Base-by-base conservation (phyloP, 2,797 vertebrate species). In the Pygocentrus nattereri region DNA sequence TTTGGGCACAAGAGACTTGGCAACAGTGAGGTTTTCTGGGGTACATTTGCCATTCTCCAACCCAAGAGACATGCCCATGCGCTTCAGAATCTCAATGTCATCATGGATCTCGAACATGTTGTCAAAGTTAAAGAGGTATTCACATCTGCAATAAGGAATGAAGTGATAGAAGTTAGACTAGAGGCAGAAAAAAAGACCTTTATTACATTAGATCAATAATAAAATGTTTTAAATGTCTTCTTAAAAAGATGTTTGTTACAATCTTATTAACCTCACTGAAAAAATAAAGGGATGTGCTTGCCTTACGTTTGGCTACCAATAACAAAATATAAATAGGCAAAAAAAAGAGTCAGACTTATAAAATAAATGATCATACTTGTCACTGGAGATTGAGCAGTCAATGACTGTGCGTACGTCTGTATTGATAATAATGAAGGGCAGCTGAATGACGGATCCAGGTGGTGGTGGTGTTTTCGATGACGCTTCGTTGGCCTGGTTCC, bases 71-170 rank as follows among this genome's bases (percentile, higher is more conserved):
- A 96, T 95, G 19, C 95, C 96, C 96, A 96, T 96, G 74, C 94
- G 93, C 87, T 96, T 96, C 83, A 97, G 92, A 6, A 97, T 93
- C 86, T 97, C 96, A 0, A 93, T 94, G 87, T 96, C 95, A 31
- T 96, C 95, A 0, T 96, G 95, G 76, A 97, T 96, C 91, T 97
- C 96, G 85, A 97, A 97, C 10, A 95, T 92, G 88, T 96, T 96
- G 91, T 97, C 95, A 8, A 97, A 97, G 89, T 96, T 96, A 86
- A 97, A 97, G 81, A 97, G 94, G 83, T 97, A 97, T 83, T 97
- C 96, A 88, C 95, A 97, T 82, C 95, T 96, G 91, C 49, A 74
- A 56, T 21, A n/a, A 64, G 58, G 30, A 71, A 82, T 4, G 7
- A 30, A 64, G 15, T 7, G 19, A 56, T 38, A 4, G 10, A 15